Evolutionary conservation across 2,888 invertebrate genomes (phyloP), one percentile per base, ranked within the genome.

Genomic region (Merodon equestris): DNA sequence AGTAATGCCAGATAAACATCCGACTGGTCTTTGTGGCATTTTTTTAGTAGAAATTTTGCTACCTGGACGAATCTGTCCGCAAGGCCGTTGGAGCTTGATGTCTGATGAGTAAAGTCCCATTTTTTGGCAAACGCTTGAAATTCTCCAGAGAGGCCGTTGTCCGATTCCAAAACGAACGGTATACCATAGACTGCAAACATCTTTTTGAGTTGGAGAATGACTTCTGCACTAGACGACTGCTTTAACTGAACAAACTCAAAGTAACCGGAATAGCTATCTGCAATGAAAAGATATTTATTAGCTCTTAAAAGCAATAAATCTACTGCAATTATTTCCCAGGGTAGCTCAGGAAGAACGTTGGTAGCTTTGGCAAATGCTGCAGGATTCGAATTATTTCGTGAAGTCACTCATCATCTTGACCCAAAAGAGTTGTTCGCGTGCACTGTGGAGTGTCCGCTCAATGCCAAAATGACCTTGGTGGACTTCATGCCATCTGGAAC

Each of bases 41-140:
- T 57, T 34, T 45, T 50, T 45, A 67, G 44, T 10, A 79, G 1
- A n/a, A 47, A 50, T 56, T 74, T 67, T 17, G 58, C 45, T 18
- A 66, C 17, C 19, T 60, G 60, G 10, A 73, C 66, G 12, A 17
- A 66, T 15, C 47, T 51, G 40, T 73, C 58, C 7, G 54, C 45
- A 17, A 66, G 36, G n/a, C 58, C 66, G 36, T 73, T 67, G 18
- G 67, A 67, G 48, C 67, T 74, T 50, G 74, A 66, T 0, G 74
- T 74, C n/a, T 50, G 47, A 73, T 73, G 42, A 54, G 38, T 47
- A 51, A 73, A 58, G 15, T 51, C 64, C 66, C 57, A 73, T 58
- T 44, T 57, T 36, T 18, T 51, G 34, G 34, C 14, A 40, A 72
- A 72, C 19, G n/a, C 36, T 38, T 56, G 47, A 14, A 63, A 64